Evolutionary conservation across 2,113 vertebrate genomes (phyloP).

Genomic region (Eudorcas thomsonii): DNA sequence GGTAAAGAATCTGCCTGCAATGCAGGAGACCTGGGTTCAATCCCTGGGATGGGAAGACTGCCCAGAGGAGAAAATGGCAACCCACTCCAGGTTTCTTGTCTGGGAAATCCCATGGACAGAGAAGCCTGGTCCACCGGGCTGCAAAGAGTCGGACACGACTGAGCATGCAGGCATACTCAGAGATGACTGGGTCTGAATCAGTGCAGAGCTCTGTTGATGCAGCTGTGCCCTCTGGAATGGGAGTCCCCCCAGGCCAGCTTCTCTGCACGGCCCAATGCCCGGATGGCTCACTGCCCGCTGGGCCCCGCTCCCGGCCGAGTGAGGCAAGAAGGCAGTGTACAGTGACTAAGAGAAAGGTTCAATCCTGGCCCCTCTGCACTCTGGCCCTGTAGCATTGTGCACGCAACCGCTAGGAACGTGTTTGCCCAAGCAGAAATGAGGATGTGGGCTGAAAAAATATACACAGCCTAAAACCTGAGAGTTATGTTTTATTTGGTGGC

Average conservation of each 20-base stretch:
- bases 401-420: background rate
- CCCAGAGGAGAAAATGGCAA: background rate
- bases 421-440: background rate
- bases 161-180: background rate
- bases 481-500: background rate
- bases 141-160: background rate
- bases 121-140: background rate
- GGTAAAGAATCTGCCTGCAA: background rate
- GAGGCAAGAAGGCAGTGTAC: background rate
- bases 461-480: background rate
- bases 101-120: background rate
- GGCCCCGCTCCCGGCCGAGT: background rate
- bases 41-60: background rate
- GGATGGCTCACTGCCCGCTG: background rate
- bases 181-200: background rate
- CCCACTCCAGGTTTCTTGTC: background rate
- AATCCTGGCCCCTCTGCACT: background rate
- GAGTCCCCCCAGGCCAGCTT: rapidly evolving
- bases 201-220: background rate
- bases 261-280: background rate
- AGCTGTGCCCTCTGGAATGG: background rate
- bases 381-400: background rate
- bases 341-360: background rate
- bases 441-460: background rate
- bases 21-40: background rate